phyloP scores from a whole-genome alignment of 2,888 invertebrate genomes.

The Hyalella azteca region DNA sequence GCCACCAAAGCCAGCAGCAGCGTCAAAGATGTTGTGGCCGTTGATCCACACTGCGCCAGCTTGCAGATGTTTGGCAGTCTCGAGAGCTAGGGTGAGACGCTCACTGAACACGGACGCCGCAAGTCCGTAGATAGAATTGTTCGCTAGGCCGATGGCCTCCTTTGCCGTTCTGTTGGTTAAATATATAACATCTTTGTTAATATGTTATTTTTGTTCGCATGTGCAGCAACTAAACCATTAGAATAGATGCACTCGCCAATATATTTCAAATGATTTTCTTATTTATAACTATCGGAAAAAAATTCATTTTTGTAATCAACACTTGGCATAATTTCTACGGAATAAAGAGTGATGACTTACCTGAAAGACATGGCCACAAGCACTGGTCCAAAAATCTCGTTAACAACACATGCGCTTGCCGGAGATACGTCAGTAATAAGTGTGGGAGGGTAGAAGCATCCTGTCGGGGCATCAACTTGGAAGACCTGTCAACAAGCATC shows the following conservation, averaged over 20 bases:
- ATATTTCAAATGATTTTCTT: too few species aligned
- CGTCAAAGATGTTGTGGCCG: constrained; percentile 66
- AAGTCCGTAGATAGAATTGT: constrained; percentile 67
- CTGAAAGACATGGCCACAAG: constrained; percentile 62
- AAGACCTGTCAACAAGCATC: constrained; percentile 60
- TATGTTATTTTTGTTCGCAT: too few species aligned
- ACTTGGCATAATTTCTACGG: too few species aligned
- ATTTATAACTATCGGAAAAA: too few species aligned
- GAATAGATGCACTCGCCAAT: too few species aligned
- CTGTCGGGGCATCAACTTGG: constrained; percentile 60
- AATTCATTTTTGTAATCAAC: too few species aligned
- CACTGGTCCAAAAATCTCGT: constrained; percentile 65
- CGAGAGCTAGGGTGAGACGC: constrained; percentile 67
- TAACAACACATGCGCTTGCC: constrained; percentile 66
- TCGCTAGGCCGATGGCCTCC: constrained; percentile 68
- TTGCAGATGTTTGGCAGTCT: constrained; percentile 67
- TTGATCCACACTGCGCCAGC: constrained; percentile 69
- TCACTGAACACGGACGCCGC: constrained; percentile 69
- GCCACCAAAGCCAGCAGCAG: constrained; percentile 66
- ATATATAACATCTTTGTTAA: too few species aligned
- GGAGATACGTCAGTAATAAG: constrained; percentile 65
- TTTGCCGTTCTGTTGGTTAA: constrained; percentile 68
- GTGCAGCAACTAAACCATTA: too few species aligned
- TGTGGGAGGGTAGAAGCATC: constrained; percentile 64
- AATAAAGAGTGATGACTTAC: too few species aligned